phyloP scores from a whole-genome alignment of 2,888 invertebrate genomes.

The Thymelicus acteon region DNA sequence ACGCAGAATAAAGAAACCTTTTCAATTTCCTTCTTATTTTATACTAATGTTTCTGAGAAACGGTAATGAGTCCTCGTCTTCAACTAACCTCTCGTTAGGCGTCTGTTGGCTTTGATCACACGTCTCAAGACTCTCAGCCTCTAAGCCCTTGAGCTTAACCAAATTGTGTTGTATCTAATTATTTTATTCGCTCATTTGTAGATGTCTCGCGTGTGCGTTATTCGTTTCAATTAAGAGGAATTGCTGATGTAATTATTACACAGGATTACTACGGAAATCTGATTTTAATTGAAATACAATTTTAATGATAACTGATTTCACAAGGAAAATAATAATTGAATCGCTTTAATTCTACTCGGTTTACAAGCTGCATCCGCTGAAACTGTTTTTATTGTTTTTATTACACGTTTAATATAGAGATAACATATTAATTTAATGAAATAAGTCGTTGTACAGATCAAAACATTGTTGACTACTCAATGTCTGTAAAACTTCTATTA shows the following conservation, averaged over 20 bases:
- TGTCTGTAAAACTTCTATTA: too few species aligned
- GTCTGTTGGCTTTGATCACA: slow-evolving; percentile 22
- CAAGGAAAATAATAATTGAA: too few species aligned
- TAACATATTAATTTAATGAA: too few species aligned
- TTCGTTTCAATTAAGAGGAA: slow-evolving; percentile 20
- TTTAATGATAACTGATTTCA: not conserved
- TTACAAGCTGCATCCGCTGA: too few species aligned
- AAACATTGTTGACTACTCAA: too few species aligned
- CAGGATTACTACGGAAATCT: not conserved
- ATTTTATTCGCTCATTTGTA: slow-evolving; percentile 16
- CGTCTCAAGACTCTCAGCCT: slow-evolving; percentile 16
- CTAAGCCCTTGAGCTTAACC: slow-evolving; percentile 10
- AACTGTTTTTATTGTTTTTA: too few species aligned
- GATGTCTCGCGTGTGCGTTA: not conserved
- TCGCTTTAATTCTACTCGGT: too few species aligned
- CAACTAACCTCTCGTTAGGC: not conserved
- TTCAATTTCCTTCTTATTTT: not conserved
- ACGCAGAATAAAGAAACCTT: not conserved
- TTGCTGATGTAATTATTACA: not conserved
- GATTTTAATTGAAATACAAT: not conserved
- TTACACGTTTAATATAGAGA: too few species aligned
- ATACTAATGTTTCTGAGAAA: not conserved
- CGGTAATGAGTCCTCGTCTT: not conserved
- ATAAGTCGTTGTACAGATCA: too few species aligned
- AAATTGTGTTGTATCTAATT: slow-evolving; percentile 21